phyloP scores from a whole-genome alignment of 2,797 vertebrate species.

The Orientallactaga sibirica region DNA sequence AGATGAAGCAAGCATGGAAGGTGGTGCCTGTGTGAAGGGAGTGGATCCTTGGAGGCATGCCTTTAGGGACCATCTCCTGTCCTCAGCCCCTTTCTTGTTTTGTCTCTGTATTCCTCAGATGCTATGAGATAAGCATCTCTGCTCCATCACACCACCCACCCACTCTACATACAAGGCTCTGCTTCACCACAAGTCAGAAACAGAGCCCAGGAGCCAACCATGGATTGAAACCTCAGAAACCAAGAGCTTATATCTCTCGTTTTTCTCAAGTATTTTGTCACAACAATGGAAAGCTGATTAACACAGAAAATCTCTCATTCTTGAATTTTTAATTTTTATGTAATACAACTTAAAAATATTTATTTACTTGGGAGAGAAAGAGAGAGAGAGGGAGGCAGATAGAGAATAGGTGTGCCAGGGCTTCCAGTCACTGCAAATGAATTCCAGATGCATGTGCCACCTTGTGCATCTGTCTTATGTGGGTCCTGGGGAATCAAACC shows the following conservation, averaged over 20 bases:
- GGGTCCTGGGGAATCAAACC: no score
- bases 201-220: not conserved
- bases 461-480: no score
- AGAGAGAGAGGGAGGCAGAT: no score
- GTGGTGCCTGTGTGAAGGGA: not conserved
- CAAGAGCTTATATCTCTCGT: not conserved
- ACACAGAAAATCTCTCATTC: not conserved
- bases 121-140: not conserved
- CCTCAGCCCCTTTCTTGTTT: not conserved
- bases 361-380: no score
- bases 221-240: not conserved
- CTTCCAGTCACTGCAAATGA: no score
- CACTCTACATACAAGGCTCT: not conserved
- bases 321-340: conserved; percentile 34
- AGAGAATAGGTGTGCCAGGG: no score
- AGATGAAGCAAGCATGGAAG: not conserved
- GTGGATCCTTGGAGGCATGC: not conserved
- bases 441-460: no score
- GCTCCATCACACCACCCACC: not conserved
- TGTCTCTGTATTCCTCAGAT: not conserved
- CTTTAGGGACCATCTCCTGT: no score
- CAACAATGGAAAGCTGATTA: not conserved
- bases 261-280: not conserved
- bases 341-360: conserved; percentile 10
- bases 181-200: not conserved